Evolutionary conservation across 2,113 vertebrate genomes (phyloP).

Genomic region (Etia nguti): DNA sequence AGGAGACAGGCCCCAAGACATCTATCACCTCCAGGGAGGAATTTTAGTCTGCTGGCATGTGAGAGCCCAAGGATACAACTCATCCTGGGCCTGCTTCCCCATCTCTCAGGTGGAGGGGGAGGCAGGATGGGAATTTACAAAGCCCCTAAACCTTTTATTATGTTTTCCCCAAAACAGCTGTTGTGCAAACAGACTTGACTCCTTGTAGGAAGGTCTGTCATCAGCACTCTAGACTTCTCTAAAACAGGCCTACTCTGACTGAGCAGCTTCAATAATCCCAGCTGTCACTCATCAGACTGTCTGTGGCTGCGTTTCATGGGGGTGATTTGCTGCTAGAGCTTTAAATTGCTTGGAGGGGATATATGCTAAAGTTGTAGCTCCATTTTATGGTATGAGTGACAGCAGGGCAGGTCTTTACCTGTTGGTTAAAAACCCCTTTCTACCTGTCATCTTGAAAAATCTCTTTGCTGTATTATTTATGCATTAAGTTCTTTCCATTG

Average conservation of each 20-base stretch:
- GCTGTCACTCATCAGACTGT: slow-evolving; percentile 57
- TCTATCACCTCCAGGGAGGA: slow-evolving; percentile 63
- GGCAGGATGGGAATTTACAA: slow-evolving; percentile 17
- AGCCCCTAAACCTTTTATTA: slow-evolving; percentile 70
- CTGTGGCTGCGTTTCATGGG: slow-evolving; percentile 2
- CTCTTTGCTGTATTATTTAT: not conserved
- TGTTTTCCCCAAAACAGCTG: slow-evolving; percentile 70
- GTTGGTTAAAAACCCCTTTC: slow-evolving; percentile 29
- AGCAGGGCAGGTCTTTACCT: slow-evolving; percentile 56
- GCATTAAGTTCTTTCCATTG: not conserved
- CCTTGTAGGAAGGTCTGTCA: slow-evolving; percentile 62
- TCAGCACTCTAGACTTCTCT: slow-evolving; percentile 50
- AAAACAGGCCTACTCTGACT: slow-evolving; percentile 25
- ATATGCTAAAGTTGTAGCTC: slow-evolving; percentile 29
- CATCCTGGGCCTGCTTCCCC: slow-evolving; percentile 33
- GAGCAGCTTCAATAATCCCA: slow-evolving; percentile 60
- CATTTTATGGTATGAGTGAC: slow-evolving; percentile 35
- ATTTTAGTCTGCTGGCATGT: slow-evolving; percentile 55
- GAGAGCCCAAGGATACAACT: slow-evolving; percentile 44
- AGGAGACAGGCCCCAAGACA: slow-evolving; percentile 69
- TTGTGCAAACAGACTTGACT: slow-evolving; percentile 66
- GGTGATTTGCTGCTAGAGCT: slow-evolving; percentile 37
- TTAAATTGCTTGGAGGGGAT: slow-evolving; percentile 35
- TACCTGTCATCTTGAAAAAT: slow-evolving; percentile 15
- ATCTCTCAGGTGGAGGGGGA: slow-evolving; percentile 26